Base-by-base conservation (phyloP, 2,888 invertebrate species). In the Drosophila nr. medialis region DNA sequence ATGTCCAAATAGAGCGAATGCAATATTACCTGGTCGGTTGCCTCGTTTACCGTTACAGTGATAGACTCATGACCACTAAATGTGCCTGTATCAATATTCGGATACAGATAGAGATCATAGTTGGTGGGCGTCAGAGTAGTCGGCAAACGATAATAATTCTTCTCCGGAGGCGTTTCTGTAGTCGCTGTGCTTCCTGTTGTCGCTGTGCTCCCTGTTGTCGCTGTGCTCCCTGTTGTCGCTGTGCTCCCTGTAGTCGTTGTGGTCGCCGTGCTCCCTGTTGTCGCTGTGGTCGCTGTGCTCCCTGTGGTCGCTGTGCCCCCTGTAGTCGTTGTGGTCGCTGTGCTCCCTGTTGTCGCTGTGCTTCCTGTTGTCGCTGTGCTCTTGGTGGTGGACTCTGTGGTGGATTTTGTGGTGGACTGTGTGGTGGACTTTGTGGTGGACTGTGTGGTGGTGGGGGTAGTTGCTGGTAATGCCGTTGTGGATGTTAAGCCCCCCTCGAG, bases 61-160 rank as follows among this genome's bases (percentile, higher is more conserved):
- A 95, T 95, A 0, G 77, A 88, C 0, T 95, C 94, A 59, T 92
- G 93, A 18, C 96, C 97, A 51, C 75, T 84, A 80, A 95, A 95
- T 15, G 85, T 90, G 68, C 94, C 94, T 84, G 94, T 90, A 74
- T 94, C 92, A 72, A 96, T 93, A 83, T 96, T 93, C 0, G 97
- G 97, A 88, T 94, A 93, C 38, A 97, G 92, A 58, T 93, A 93
- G 5, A 97, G 92, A 81, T 96, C 95, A 90, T 97, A 97, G 72
- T 95, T 94, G 24, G 91, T 85, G 0, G 97, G 97, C 36, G 93
- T 89, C 0, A 96, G 92, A 48, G 94, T 90, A 40, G 92, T 92
- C 2, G 96, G 95, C 15, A 97, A 91, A 10, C 95, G 91, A 74
- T 92, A 93, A 38, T 92, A 71, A 4, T 90, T 89, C 83, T 92